Evolutionary conservation across 2,797 vertebrate species (phyloP).

Genomic region (Eidolon dupreanum): DNA sequence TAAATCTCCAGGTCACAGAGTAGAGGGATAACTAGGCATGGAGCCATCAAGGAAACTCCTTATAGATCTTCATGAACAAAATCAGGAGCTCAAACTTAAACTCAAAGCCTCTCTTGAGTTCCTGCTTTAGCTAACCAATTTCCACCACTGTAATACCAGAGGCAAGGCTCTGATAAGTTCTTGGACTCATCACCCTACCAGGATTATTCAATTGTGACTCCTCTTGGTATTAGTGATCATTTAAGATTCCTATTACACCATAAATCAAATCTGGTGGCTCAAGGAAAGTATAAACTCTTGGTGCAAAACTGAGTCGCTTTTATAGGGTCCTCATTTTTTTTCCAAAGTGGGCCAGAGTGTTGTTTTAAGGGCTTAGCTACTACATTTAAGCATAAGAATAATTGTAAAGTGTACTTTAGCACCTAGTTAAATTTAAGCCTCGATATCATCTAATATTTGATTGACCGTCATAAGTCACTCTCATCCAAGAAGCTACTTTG

Average conservation of each 20-base stretch:
- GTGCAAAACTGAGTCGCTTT: conserved; percentile 14
- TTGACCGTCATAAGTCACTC: not conserved
- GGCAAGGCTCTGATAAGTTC: not conserved
- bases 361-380: not conserved
- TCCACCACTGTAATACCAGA: not conserved
- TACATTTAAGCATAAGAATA: conserved; percentile 30
- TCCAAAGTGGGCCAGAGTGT: not conserved
- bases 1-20: not conserved
- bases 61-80: not conserved
- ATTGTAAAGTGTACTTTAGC: conserved; percentile 35
- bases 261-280: not conserved
- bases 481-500: not conserved
- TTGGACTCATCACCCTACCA: not conserved
- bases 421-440: not conserved
- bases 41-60: not conserved
- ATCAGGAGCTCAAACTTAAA: not conserved
- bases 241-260: not conserved
- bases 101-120: not conserved
- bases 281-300: not conserved
- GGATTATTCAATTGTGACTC: not conserved
- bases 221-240: not conserved
- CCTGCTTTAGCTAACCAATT: not conserved
- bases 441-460: not conserved
- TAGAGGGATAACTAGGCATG: not conserved
- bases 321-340: conserved; percentile 38